phyloP scores from a whole-genome alignment of 2,797 vertebrate species.

The Cyclura pinguis region DNA sequence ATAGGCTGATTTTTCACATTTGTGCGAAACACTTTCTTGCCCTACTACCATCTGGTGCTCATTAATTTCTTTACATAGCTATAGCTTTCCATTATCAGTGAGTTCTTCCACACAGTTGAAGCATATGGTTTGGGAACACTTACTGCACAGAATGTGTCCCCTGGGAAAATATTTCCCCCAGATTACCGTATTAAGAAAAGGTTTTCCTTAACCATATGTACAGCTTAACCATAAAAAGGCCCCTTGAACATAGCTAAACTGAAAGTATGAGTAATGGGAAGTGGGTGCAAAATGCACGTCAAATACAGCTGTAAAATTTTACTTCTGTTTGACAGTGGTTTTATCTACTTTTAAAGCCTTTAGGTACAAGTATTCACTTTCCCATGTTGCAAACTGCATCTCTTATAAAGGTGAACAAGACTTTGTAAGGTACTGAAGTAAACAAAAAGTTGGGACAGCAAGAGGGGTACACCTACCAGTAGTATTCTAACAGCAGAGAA shows the following conservation, averaged over 20 bases:
- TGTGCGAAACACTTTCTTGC: constrained; percentile 69
- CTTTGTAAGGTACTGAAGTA: constrained; percentile 40
- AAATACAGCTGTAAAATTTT: constrained; percentile 67
- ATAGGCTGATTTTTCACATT: constrained; percentile 65
- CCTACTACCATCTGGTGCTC: constrained; percentile 77
- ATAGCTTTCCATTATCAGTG: constrained; percentile 74
- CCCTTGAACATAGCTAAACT: constrained; percentile 72
- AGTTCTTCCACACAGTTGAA: constrained; percentile 72
- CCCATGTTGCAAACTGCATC: constrained; percentile 51
- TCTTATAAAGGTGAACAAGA: constrained; percentile 51
- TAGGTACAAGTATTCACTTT: constrained; percentile 65
- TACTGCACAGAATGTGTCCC: constrained; percentile 68
- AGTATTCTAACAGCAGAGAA: constrained; percentile 20
- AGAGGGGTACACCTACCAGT: constrained; percentile 18
- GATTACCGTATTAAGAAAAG: constrained; percentile 76
- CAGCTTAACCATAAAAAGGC: constrained; percentile 70
- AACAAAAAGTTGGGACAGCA: constrained; percentile 35
- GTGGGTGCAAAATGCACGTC: constrained; percentile 60
- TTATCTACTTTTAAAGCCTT: constrained; percentile 44
- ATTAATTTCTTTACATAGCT: constrained; percentile 75
- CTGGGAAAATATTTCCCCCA: constrained; percentile 74
- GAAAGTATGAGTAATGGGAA: constrained; percentile 56
- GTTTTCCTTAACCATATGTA: constrained; percentile 72
- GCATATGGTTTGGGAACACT: constrained; percentile 73
- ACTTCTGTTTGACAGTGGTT: constrained; percentile 60